phyloP scores from a whole-genome alignment of 2,113 vertebrate genomes.

The Ahaetulla prasina region DNA sequence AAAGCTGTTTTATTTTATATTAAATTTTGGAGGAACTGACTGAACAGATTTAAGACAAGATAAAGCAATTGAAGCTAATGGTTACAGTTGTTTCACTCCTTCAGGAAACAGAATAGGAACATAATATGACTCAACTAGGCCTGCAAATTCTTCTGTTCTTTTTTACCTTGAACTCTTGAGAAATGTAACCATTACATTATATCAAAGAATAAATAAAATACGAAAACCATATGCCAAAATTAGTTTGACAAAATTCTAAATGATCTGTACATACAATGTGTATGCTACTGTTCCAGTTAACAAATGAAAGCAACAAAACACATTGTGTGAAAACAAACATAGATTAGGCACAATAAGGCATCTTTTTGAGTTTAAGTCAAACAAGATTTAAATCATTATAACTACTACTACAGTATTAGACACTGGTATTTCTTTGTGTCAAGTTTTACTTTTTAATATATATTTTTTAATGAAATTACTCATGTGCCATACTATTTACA shows the following conservation, averaged over 20 bases:
- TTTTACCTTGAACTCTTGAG: not conserved
- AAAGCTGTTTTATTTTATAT: not conserved
- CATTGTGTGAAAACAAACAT: not conserved
- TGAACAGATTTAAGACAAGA: not conserved
- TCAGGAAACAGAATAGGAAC: not conserved
- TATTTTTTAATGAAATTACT: slow-evolving; percentile 52
- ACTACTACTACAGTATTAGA: slow-evolving; percentile 24
- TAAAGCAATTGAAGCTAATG: not conserved
- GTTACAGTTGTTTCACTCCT: not conserved
- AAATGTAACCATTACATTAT: not conserved
- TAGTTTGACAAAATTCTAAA: not conserved
- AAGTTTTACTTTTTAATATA: slow-evolving; percentile 51
- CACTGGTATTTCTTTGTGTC: slow-evolving; percentile 34
- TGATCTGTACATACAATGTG: not conserved
- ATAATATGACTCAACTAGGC: not conserved
- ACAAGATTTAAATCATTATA: slow-evolving; percentile 26
- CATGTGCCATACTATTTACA: slow-evolving; percentile 8
- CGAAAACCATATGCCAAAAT: not conserved
- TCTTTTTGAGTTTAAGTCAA: slow-evolving; percentile 12
- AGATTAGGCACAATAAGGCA: slow-evolving; percentile 10
- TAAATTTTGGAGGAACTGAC: not conserved
- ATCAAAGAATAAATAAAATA: not conserved
- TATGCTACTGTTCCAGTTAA: not conserved
- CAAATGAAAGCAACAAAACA: not conserved
- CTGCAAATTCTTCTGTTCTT: not conserved